Percentiles rank a stretch among this genome's conserved stretches.
These are phyloP conservation scores for Chrysocyon brachyurus DNA, from an alignment of 2,797 vertebrate species.

Conservation along the genomic window DNA sequence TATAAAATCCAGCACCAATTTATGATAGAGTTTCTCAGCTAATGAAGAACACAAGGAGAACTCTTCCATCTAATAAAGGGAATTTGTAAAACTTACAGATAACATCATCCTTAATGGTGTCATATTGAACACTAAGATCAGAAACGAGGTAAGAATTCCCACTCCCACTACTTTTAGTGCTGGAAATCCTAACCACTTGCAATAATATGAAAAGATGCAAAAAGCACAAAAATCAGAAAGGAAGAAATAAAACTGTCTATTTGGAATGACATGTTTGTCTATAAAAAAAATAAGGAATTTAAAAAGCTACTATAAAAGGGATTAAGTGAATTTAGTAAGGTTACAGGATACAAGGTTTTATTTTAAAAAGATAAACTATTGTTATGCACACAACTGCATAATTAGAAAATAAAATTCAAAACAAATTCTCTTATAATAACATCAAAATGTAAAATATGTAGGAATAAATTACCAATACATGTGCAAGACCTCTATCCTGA, in stretches of 20 bases:
- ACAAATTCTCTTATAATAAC: neutral
- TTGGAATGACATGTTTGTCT: neutral
- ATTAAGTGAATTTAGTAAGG: neutral
- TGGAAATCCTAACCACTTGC: neutral
- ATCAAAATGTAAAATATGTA: constrained; percentile 18
- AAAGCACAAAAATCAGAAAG: neutral
- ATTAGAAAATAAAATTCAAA: constrained; percentile 39
- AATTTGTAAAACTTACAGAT: neutral
- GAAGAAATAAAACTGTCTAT: neutral
- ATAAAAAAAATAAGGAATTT: neutral
- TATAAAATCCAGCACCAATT: neutral
- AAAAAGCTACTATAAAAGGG: neutral
- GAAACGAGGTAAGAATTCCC: neutral
- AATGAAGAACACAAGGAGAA: neutral
- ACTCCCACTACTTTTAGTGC: neutral
- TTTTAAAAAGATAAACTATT: constrained; percentile 3
- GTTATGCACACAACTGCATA: neutral
- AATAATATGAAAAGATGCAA: neutral
- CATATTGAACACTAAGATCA: neutral
- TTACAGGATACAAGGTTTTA: neutral
- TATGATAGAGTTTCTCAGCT: neutral
- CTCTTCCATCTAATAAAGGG: neutral
- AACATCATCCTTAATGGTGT: neutral
- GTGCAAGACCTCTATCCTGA: neutral
- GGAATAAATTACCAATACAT: neutral